A percentile compares a stretch with the other conserved stretches of the same genome.
Conservation (phyloP, 2,113 vertebrate species). For the Takifugu bimaculatus region DNA sequence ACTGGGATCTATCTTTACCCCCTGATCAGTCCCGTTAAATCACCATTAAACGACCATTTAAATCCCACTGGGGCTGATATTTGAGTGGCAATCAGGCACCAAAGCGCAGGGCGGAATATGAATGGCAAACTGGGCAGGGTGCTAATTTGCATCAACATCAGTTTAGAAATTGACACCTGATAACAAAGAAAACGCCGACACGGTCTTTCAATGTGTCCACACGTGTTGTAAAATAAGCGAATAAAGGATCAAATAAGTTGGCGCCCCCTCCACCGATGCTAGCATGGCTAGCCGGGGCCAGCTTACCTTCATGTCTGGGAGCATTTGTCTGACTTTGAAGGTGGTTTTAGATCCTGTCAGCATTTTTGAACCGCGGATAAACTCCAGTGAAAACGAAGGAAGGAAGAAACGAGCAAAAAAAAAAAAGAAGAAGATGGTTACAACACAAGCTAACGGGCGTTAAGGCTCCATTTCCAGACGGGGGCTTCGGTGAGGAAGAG, state of each 20-base stretch:
- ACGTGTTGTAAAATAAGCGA: no score
- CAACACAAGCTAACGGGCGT: not conserved
- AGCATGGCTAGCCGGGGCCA: not conserved
- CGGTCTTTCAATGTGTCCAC: no score
- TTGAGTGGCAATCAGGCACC: no score
- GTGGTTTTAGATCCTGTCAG: slow-evolving; percentile 78
- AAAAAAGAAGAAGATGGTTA: not conserved
- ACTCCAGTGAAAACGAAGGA: slow-evolving; percentile 3
- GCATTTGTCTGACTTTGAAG: slow-evolving; percentile 80
- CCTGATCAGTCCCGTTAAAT: no score
- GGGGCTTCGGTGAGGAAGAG: not conserved
- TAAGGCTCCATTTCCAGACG: slow-evolving; percentile 2
- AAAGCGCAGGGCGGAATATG: no score
- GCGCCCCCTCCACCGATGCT: not conserved
- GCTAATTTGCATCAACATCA: no score
- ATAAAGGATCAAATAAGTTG: not conserved
- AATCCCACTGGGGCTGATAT: no score
- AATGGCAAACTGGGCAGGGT: no score
- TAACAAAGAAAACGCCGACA: no score
- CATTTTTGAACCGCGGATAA: slow-evolving; percentile 55
- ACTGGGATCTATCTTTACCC: no score
- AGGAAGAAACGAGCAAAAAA: not conserved
- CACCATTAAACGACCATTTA: no score
- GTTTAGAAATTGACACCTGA: no score
- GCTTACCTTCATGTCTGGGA: slow-evolving; percentile 77